phyloP scores from a whole-genome alignment of 2,113 vertebrate genomes.

The Nibea albiflora region DNA sequence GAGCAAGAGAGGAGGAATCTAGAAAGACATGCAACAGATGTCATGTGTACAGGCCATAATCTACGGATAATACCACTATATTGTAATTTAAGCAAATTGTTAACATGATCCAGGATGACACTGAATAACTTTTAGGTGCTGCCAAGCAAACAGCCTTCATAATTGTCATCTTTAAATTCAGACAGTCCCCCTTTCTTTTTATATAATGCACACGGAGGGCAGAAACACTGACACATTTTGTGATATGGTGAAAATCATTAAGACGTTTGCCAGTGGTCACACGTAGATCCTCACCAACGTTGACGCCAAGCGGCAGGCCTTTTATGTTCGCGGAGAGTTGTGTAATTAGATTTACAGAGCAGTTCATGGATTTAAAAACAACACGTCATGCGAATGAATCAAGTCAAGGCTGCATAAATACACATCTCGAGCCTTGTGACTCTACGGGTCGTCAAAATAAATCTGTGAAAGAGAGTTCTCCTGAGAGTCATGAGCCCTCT shows the following conservation, averaged over 20 bases:
- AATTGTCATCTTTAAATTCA: not conserved
- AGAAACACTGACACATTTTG: not conserved
- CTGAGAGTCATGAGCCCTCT: constrained; percentile 50
- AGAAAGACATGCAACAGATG: not conserved
- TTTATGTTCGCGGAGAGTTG: constrained; percentile 3
- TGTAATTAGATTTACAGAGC: constrained; percentile 35
- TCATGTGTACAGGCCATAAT: not conserved
- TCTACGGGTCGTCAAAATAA: constrained; percentile 57
- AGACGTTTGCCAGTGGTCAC: not conserved
- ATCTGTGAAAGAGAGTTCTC: constrained; percentile 41
- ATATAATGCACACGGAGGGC: not conserved
- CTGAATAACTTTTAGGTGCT: not conserved
- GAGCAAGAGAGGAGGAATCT: not conserved
- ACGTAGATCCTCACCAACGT: not conserved
- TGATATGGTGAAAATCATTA: not conserved
- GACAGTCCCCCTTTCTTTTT: not conserved
- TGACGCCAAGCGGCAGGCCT: not conserved
- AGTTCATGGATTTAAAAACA: constrained; percentile 19
- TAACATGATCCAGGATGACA: not conserved
- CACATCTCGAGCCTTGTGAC: constrained; percentile 54
- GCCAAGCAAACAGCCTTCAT: not conserved
- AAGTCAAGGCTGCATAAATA: constrained; percentile 46
- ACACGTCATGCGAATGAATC: constrained; percentile 2
- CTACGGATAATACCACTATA: not conserved
- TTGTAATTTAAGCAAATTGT: not conserved